phyloP scores from a whole-genome alignment of 2,113 vertebrate species.

The Sarotherodon lohbergeri region DNA sequence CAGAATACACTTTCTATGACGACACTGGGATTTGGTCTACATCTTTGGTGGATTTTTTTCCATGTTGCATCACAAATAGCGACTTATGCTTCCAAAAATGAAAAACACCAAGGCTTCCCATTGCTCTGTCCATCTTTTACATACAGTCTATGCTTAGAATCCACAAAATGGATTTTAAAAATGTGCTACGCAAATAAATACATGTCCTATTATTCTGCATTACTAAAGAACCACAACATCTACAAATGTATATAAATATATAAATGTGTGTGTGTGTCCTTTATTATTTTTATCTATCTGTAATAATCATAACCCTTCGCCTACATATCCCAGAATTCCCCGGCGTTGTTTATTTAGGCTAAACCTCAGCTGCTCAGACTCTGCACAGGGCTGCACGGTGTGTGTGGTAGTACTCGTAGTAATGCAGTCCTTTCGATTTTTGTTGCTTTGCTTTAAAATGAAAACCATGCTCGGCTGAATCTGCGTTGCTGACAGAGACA shows the following conservation, averaged over 20 bases:
- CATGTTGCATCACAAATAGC: not conserved
- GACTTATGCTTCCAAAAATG: not conserved
- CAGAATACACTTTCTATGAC: not conserved
- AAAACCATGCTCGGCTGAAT: not conserved
- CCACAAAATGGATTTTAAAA: not conserved
- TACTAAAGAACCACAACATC: not conserved
- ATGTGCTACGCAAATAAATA: not conserved
- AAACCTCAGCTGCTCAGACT: not conserved
- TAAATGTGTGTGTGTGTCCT: not conserved
- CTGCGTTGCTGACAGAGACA: not conserved
- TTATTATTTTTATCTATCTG: not conserved
- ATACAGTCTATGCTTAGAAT: not conserved
- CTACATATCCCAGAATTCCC: slow-evolving; percentile 56
- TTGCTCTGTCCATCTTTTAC: not conserved
- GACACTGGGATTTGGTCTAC: not conserved
- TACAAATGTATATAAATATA: not conserved
- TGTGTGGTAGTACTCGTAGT: not conserved
- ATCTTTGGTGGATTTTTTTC: not conserved
- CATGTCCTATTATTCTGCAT: not conserved
- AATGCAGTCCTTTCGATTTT: not conserved
- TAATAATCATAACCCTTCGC: not conserved
- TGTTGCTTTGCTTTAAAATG: not conserved
- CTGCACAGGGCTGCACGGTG: not conserved
- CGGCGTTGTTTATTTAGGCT: not conserved
- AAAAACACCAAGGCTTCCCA: not conserved